Evolutionary conservation across 1,140 invertebrate genomes (phyloP), one percentile per base, ranked within the genome.

Genomic region (Oscheius sp.): DNA sequence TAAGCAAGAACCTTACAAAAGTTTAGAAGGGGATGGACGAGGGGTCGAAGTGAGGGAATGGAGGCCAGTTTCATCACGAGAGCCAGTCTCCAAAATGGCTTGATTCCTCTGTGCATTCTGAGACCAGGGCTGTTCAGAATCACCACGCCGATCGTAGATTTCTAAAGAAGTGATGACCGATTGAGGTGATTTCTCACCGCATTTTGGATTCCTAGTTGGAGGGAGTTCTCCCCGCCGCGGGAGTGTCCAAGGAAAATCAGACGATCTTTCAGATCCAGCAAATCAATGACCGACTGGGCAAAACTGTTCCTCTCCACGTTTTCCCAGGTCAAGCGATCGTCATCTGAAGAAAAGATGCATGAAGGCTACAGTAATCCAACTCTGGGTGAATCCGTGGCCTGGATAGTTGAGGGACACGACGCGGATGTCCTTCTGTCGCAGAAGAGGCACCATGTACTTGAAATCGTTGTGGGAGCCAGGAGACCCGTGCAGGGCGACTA

Each of bases 221-320:
- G 20, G 2, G 71, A 23, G 28, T 42, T 36, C 31, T 73, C 71
- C 2, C 52, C 45, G 4, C 71, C 71, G 31, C 67, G 46, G 26
- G 61, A 68, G 38, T 73, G 71, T 15, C 71, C 71, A 15, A 73
- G n/a, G 68, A 73, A 73, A 28, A 73, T 35, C 2, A 73, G 68
- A 35, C 55, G 42, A 35, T 71, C 20, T 23, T 67, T 70, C 18
- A 64, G 34, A 1, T 64, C 35, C 31, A 64, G 15, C 7, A n/a
- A 29, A 29, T 73, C 36, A 38, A 64, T 64, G 29, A 64, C 18
- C 36, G 59, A 58, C 45, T 45, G 36, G 23, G 62, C 66, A 26
- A 49, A 64, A 3, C 42, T 64, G 35, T 63, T 73, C 2, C 70
- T 45, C 4, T 63, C 61, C 34, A 65, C 31, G 32, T 64, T 73